Percentiles rank a stretch among this genome's conserved stretches.
Evolutionary conservation across 2,888 invertebrate genomes (phyloP).

Genomic region (Thera obeliscata): DNA sequence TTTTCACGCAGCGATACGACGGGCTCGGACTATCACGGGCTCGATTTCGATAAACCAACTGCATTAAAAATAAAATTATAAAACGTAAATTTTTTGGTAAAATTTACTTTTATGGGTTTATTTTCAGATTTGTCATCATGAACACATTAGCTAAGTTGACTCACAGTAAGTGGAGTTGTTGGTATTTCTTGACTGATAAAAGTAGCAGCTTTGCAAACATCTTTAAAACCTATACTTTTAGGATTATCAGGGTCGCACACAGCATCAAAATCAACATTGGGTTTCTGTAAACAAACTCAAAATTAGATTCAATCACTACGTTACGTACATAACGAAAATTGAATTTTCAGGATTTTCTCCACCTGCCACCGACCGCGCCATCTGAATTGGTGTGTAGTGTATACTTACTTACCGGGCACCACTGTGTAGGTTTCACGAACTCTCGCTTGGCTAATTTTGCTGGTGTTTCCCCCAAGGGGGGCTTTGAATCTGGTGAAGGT

Average conservation of each 20-base stretch:
- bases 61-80: no score
- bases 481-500: conserved; percentile 25
- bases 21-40: no score
- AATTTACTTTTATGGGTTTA: no score
- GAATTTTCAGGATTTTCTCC: no score
- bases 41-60: no score
- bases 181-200: conserved; percentile 82
- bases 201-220: conserved; percentile 85
- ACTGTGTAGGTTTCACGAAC: conserved; percentile 40
- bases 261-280: conserved; percentile 52
- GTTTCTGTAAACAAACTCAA: conserved; percentile 47
- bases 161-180: conserved; percentile 53
- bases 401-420: conserved; percentile 53
- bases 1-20: no score
- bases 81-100: no score
- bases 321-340: not conserved
- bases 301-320: not conserved
- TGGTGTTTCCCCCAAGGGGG: conserved; percentile 56
- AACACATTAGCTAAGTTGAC: conserved; percentile 4
- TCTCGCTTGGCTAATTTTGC: conserved; percentile 55
- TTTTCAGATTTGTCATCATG: no score
- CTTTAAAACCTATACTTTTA: conserved; percentile 76
- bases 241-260: conserved; percentile 60
- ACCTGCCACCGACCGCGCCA: no score
- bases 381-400: not conserved